Evolutionary conservation across 2,888 invertebrate genomes (phyloP).

Genomic region (Lobophora halterata): DNA sequence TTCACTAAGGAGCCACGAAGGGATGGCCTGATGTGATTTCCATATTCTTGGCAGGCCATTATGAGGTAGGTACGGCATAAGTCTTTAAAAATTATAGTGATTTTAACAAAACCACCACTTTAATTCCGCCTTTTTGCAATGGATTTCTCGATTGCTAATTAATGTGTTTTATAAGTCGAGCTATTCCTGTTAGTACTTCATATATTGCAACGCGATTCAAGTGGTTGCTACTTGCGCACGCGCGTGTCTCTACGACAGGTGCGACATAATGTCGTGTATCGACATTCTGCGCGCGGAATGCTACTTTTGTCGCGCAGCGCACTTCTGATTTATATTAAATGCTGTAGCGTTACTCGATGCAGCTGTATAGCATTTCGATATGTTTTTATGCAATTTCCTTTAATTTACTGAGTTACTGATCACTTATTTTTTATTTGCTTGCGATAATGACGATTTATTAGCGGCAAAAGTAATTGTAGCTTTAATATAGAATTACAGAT

Average conservation of each 20-base stretch:
- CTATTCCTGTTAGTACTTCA: too few relatives aligned
- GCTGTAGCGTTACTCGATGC: slow-evolving; percentile 28
- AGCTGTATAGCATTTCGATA: slow-evolving; percentile 26
- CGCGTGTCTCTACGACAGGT: slow-evolving; percentile 42
- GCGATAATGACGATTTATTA: slow-evolving; percentile 2
- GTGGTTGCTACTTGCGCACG: slow-evolving; percentile 42
- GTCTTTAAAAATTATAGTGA: too few relatives aligned
- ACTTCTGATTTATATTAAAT: slow-evolving; percentile 34
- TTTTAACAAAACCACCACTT: too few relatives aligned
- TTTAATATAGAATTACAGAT: too few relatives aligned
- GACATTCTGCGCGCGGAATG: slow-evolving; percentile 40
- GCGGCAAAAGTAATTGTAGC: too few relatives aligned
- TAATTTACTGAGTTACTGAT: slow-evolving; percentile 9
- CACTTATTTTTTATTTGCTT: slow-evolving; percentile 7
- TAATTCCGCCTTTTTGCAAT: too few relatives aligned
- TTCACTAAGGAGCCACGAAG: too few relatives aligned
- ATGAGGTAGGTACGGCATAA: too few relatives aligned
- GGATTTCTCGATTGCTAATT: too few relatives aligned
- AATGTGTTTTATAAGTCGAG: too few relatives aligned
- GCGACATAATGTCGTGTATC: slow-evolving; percentile 33
- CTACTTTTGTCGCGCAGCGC: slow-evolving; percentile 36
- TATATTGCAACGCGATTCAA: slow-evolving; percentile 9
- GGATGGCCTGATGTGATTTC: too few relatives aligned
- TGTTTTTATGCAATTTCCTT: slow-evolving; percentile 15
- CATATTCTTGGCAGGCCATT: too few relatives aligned